Evolutionary conservation across 2,888 invertebrate species (phyloP).

Genomic region (Carterocephalus palaemon): DNA sequence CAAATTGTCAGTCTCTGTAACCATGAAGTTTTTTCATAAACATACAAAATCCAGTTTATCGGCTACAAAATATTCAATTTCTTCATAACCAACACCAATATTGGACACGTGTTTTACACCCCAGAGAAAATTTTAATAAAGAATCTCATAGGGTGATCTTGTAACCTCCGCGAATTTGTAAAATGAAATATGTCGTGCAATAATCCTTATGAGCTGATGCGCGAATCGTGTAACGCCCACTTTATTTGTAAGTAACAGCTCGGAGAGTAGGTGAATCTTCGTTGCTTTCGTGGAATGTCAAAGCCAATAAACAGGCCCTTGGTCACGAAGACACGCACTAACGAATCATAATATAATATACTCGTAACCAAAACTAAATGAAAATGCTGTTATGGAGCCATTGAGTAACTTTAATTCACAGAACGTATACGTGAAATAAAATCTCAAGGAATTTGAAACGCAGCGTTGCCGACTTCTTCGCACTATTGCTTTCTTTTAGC

Average conservation of each 20-base stretch:
- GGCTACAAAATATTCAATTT: slow-evolving; percentile 5
- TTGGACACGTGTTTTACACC: slow-evolving; percentile 41
- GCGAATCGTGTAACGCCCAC: slow-evolving; percentile 28
- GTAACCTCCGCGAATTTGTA: slow-evolving; percentile 40
- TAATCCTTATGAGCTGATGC: slow-evolving; percentile 40
- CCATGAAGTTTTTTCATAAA: slow-evolving; percentile 10
- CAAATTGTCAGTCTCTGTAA: too few species aligned
- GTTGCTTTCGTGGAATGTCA: not conserved
- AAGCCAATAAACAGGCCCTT: too few species aligned
- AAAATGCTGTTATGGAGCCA: too few species aligned
- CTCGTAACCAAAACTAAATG: too few species aligned
- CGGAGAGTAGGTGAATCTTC: not conserved
- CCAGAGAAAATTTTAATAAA: slow-evolving; percentile 55
- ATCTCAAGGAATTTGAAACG: too few species aligned
- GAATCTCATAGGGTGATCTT: slow-evolving; percentile 42
- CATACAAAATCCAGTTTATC: not conserved
- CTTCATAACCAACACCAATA: slow-evolving; percentile 34
- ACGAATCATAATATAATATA: too few species aligned
- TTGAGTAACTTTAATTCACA: too few species aligned
- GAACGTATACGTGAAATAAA: too few species aligned
- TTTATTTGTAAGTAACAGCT: slow-evolving; percentile 22
- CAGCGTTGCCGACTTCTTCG: too few species aligned
- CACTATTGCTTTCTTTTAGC: too few species aligned
- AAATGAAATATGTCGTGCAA: slow-evolving; percentile 49
- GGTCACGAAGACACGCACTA: too few species aligned